These are phyloP conservation scores for Hydrozoanthus gracilis DNA, from an alignment of 92 coral and sea anemone genomes.

Conservation along the genomic window DNA sequence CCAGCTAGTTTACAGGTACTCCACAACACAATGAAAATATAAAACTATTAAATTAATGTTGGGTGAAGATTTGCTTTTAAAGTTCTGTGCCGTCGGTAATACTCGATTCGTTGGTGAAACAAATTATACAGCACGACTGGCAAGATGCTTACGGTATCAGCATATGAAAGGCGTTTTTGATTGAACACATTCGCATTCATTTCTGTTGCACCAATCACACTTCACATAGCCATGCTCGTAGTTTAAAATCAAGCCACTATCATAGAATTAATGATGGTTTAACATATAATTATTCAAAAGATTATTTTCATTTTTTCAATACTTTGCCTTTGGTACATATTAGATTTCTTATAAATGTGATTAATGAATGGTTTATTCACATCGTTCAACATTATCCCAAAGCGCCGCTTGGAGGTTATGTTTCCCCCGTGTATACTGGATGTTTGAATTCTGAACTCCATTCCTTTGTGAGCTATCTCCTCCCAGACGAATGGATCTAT, in stretches of 20 bases:
- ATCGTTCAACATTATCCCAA: background rate
- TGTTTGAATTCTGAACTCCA: no score
- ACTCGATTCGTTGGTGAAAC: background rate
- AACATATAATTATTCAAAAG: background rate
- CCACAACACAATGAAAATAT: background rate
- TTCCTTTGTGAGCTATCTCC: slow-evolving; percentile 18
- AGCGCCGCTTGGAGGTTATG: slow-evolving; percentile 14
- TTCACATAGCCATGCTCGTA: slow-evolving; percentile 16
- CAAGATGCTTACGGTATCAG: background rate
- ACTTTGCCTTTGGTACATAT: background rate
- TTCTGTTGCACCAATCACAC: slow-evolving; percentile 40
- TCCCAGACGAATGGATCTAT: slow-evolving; percentile 22
- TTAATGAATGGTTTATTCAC: background rate
- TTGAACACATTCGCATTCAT: slow-evolving; percentile 13
- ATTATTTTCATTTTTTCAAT: background rate
- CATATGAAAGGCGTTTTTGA: background rate
- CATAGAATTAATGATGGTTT: background rate
- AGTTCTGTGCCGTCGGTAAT: background rate
- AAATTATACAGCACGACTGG: background rate
- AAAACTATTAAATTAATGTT: background rate
- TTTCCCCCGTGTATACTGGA: slow-evolving; percentile 26
- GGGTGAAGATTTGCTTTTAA: background rate
- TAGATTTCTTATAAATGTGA: background rate
- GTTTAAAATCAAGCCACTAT: background rate
- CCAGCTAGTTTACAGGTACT: background rate